phyloP scores from a whole-genome alignment of 92 coral and sea anemone genomes.

The Isaurus tuberculatus region DNA sequence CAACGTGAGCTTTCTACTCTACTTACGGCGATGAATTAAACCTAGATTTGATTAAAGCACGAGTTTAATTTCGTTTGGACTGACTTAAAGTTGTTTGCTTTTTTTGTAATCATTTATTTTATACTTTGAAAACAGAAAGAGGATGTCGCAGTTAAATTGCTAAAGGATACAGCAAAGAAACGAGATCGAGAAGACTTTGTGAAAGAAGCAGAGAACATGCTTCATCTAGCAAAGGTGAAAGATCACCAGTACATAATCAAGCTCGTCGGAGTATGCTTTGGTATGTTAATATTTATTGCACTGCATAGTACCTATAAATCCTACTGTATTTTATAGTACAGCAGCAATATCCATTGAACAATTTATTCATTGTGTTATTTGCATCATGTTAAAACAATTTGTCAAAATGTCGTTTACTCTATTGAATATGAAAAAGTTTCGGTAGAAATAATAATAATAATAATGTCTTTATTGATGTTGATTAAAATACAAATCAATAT shows the following conservation, averaged over 20 bases:
- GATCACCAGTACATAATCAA: conserved; percentile 66
- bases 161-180: conserved; percentile 62
- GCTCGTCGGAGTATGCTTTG: conserved; percentile 76
- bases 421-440: no score
- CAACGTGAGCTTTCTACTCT: no score
- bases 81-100: not conserved
- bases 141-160: conserved; percentile 89
- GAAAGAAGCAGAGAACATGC: conserved; percentile 86
- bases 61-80: not conserved
- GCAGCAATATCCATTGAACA: not conserved
- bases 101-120: not conserved
- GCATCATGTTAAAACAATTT: no score
- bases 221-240: conserved; percentile 57
- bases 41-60: no score
- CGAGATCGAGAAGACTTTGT: conserved; percentile 74
- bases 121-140: conserved; percentile 46
- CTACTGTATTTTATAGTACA: no score
- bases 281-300: conserved; percentile 43
- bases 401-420: no score
- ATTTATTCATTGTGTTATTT: no score
- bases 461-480: no score
- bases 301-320: no score
- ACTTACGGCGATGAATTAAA: no score
- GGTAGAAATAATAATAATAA: no score
- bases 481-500: no score